Evolutionary conservation across 2,888 invertebrate genomes (phyloP), one percentile per base, ranked within the genome.

Genomic region (Drosophila borborema): DNA sequence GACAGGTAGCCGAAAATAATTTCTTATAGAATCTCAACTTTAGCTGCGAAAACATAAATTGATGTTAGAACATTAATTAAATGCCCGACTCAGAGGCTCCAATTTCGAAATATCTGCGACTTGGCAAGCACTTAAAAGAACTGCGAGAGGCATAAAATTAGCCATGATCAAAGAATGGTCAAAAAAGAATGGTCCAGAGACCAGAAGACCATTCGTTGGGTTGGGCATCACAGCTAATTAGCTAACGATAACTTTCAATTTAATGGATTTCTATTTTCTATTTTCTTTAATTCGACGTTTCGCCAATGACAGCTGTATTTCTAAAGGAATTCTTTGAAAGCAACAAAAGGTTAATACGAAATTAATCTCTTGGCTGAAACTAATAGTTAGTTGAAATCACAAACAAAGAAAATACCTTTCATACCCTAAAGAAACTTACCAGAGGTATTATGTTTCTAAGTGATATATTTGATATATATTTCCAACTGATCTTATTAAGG

Each of bases 61-160:
- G 61, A 83, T 81, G 81, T 74, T 74, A 78, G 78, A 86, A 81
- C 83, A 84, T 84, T 86, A 83, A 89, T 86, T 84, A 75, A 56
- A 62, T 70, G 69, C 68, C 72, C 63, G 59, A 62, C 60, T 46
- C 48, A 14, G 54, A 61, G 62, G 36, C 51, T 56, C 72, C 64
- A 64, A 74, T 71, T 89, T 75, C 64, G 86, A 70, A 64, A 68
- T 41, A 64, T 14, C n/a, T 28, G 60, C 65, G 58, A 75, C 49
- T 74, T 72, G 64, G 59, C 58, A 61, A 75, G 62, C 40, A 48
- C 51, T 20, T 56, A 20, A 31, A 38, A 59, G 58, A 43, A 20
- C 63, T 28, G 48, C 41, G 41, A 49, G 55, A 49, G 55, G 61
- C 64, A 70, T 69, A 71, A 72, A 86, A 73, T 86, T 84, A 86